Percentiles rank a stretch among this genome's conserved stretches.
These are phyloP conservation scores for Hemibagrus wyckioides DNA, from an alignment of 2,113 vertebrate species.

Conservation along the genomic window DNA sequence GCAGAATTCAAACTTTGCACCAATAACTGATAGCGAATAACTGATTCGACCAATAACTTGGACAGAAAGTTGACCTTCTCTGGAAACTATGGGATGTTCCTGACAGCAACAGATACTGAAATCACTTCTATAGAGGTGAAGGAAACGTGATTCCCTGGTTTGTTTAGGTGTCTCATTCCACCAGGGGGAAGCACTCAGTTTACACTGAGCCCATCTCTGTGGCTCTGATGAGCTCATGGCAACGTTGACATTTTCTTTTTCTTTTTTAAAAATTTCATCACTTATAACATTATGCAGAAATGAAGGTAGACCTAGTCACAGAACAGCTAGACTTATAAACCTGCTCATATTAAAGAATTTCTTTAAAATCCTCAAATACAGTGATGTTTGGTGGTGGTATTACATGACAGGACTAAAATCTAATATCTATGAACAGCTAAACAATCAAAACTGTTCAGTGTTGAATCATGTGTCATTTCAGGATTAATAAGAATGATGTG, in stretches of 20 bases:
- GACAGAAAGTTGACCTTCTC: neutral
- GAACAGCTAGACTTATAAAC: neutral
- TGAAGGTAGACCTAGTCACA: neutral
- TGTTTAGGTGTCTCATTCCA: conserved; percentile 10
- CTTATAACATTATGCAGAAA: neutral
- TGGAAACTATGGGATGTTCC: neutral
- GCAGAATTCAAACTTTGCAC: neutral
- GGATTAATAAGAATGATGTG: neutral
- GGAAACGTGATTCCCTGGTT: neutral
- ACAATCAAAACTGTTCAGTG: neutral
- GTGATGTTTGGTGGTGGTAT: too few relatives aligned
- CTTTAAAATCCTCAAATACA: neutral
- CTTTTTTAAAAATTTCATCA: neutral
- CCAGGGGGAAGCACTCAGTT: conserved; percentile 3
- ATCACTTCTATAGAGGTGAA: neutral
- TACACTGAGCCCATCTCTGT: neutral
- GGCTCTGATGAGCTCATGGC: neutral
- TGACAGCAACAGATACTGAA: neutral
- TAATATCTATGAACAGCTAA: neutral
- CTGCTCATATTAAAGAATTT: neutral
- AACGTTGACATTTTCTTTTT: neutral
- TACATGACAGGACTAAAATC: neutral
- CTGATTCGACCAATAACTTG: neutral
- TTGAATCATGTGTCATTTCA: neutral
- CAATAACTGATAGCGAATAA: neutral